Conservation (phyloP, 2,888 invertebrate species). For the Cybosia mesomella region DNA sequence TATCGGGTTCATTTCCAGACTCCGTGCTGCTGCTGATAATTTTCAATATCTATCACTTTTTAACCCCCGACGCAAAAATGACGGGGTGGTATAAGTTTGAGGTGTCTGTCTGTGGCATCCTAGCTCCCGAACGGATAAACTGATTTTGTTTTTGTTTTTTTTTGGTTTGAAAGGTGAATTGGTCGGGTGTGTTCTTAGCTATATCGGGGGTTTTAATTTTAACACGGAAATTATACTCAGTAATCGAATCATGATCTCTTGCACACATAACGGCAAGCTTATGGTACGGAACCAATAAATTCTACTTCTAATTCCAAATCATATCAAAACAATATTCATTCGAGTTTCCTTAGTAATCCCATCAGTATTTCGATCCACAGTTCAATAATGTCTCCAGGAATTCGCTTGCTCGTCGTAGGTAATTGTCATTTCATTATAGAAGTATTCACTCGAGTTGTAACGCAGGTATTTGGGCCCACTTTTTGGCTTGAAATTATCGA, state of each 20-base stretch:
- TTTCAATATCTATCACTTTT: too few relatives aligned
- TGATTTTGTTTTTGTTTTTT: too few relatives aligned
- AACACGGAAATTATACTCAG: background rate
- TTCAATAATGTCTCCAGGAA: slow-evolving; percentile 63
- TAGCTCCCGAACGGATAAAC: too few relatives aligned
- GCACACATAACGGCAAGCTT: background rate
- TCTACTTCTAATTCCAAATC: background rate
- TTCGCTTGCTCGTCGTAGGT: slow-evolving; percentile 68
- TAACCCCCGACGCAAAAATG: too few relatives aligned
- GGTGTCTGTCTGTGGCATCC: too few relatives aligned
- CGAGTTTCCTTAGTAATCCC: slow-evolving; percentile 57
- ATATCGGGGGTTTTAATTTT: background rate
- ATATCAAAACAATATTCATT: slow-evolving; percentile 27
- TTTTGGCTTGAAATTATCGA: slow-evolving; percentile 81
- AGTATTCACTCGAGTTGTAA: slow-evolving; percentile 72
- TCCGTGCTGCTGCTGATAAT: background rate
- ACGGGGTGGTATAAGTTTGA: too few relatives aligned
- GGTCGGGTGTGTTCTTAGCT: too few relatives aligned
- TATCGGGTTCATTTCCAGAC: background rate
- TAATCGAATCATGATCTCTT: background rate
- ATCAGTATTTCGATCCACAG: slow-evolving; percentile 63
- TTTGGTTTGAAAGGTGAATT: too few relatives aligned
- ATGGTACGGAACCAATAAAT: background rate
- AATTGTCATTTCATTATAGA: slow-evolving; percentile 86
- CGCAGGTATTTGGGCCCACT: slow-evolving; percentile 68